Evolutionary conservation across 1,140 invertebrate species (phyloP).

Genomic region (Adelges cooleyi): DNA sequence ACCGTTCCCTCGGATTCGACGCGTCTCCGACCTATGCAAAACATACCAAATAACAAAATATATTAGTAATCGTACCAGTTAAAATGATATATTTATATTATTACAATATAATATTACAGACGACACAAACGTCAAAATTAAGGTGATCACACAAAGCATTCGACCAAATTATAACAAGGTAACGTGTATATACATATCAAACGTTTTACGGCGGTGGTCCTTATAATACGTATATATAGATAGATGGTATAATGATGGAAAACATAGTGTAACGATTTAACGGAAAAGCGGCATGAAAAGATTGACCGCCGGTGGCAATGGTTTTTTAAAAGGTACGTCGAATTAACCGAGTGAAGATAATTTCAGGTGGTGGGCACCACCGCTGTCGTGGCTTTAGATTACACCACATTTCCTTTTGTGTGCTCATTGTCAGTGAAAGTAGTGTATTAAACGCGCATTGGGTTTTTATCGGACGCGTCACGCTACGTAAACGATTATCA

Average conservation of each 20-base stretch:
- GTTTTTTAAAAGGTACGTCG: conserved; percentile 20
- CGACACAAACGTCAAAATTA: too few relatives aligned
- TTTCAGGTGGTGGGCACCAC: neutral
- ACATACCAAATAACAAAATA: too few relatives aligned
- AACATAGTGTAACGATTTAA: neutral
- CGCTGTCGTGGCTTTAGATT: conserved; percentile 13
- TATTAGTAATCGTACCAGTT: too few relatives aligned
- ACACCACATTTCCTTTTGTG: conserved; percentile 27
- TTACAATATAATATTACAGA: too few relatives aligned
- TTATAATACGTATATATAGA: neutral
- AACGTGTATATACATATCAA: neutral
- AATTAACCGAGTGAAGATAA: conserved; percentile 23
- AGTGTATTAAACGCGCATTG: conserved; percentile 8
- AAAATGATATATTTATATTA: too few relatives aligned
- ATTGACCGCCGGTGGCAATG: neutral
- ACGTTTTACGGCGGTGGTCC: neutral
- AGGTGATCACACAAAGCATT: neutral
- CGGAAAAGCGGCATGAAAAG: neutral
- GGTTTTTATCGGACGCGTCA: conserved; percentile 26
- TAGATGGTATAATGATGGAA: neutral
- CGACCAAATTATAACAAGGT: neutral
- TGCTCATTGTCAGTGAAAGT: conserved; percentile 27
- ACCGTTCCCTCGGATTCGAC: conserved; percentile 5
- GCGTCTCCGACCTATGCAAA: conserved; percentile 11
- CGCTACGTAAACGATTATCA: conserved; percentile 22